phyloP scores from a whole-genome alignment of 1,140 invertebrate genomes.

The Drosophila bifasciata region DNA sequence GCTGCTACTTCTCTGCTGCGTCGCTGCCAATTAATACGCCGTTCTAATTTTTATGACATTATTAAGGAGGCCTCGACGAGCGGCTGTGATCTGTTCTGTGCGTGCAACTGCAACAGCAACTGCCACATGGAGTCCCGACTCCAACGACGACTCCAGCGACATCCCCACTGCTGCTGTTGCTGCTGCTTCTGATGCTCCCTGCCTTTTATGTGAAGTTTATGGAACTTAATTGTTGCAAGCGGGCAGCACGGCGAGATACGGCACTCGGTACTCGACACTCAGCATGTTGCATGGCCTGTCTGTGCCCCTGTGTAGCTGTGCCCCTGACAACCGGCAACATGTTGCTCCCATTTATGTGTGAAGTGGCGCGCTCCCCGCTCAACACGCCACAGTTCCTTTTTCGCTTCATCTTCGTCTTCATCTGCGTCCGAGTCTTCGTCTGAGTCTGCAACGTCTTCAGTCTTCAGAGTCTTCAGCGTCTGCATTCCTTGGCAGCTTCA shows the following conservation, averaged over 20 bases:
- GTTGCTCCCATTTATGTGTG: slow-evolving; percentile 82
- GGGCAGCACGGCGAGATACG: slow-evolving; percentile 7
- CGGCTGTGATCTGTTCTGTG: slow-evolving; percentile 29
- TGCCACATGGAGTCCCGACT: slow-evolving; percentile 1
- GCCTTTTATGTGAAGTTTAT: slow-evolving; percentile 75
- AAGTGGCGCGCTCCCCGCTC: slow-evolving; percentile 49
- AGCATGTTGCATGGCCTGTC: slow-evolving; percentile 57
- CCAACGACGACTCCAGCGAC: slow-evolving; percentile 45
- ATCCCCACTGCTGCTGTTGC: slow-evolving; percentile 51
- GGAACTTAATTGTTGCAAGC: slow-evolving; percentile 78
- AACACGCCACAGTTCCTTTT: slow-evolving; percentile 30
- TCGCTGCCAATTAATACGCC: slow-evolving; percentile 77
- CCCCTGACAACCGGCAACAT: slow-evolving; percentile 60
- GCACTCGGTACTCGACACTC: slow-evolving; percentile 54
- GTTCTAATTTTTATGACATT: slow-evolving; percentile 83
- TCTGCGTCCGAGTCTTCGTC: background rate
- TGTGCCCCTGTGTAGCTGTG: slow-evolving; percentile 2
- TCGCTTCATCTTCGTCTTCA: slow-evolving; percentile 13
- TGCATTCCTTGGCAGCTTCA: slow-evolving; percentile 81
- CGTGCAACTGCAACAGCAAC: slow-evolving; percentile 1
- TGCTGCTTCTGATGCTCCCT: no score
- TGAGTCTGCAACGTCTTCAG: slow-evolving; percentile 3
- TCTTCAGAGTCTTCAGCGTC: slow-evolving; percentile 32
- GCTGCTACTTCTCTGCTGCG: slow-evolving; percentile 26
- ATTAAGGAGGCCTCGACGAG: slow-evolving; percentile 70